A percentile compares a stretch with the other conserved stretches of the same genome.
Evolutionary conservation across 2,797 vertebrate species (phyloP).

Genomic region (Muscicapa comitata): DNA sequence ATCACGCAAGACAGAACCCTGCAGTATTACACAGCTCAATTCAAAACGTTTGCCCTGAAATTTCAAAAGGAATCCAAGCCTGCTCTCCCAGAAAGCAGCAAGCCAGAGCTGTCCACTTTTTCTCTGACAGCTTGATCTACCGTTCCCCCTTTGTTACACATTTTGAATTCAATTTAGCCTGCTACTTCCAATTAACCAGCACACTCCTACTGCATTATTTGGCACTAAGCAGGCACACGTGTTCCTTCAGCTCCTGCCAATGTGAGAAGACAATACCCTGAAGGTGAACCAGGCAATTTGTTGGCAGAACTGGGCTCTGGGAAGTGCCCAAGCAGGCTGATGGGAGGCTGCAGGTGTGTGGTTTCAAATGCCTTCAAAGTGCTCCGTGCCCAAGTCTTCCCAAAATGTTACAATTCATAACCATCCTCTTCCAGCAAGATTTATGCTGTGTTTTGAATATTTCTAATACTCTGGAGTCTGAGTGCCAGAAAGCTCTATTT

Average conservation of each 20-base stretch:
- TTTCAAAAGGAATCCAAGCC: conserved; percentile 44
- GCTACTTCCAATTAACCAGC: conserved; percentile 68
- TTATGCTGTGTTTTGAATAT: conserved; percentile 25
- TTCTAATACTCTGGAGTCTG: background rate
- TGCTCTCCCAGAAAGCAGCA: conserved; percentile 61
- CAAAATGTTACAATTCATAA: background rate
- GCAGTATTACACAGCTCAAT: background rate
- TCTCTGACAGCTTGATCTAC: conserved; percentile 65
- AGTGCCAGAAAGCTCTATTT: background rate
- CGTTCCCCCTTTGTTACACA: conserved; percentile 53
- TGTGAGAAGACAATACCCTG: conserved; percentile 63
- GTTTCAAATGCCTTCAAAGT: conserved; percentile 30
- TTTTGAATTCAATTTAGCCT: conserved; percentile 62
- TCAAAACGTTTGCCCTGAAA: conserved; percentile 50
- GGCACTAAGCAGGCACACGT: conserved; percentile 66
- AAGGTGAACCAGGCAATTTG: conserved; percentile 54
- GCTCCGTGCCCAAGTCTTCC: background rate
- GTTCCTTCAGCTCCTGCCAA: conserved; percentile 60
- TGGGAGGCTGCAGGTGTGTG: conserved; percentile 39
- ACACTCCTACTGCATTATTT: conserved; percentile 67
- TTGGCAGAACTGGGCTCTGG: conserved; percentile 32
- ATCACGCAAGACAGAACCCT: background rate
- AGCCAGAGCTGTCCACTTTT: conserved; percentile 52
- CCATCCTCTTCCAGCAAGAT: conserved; percentile 13
- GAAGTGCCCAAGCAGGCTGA: conserved; percentile 30